Evolutionary conservation across 2,888 invertebrate species (phyloP), one percentile per base, ranked within the genome.

Genomic region (Eurytoma californica): DNA sequence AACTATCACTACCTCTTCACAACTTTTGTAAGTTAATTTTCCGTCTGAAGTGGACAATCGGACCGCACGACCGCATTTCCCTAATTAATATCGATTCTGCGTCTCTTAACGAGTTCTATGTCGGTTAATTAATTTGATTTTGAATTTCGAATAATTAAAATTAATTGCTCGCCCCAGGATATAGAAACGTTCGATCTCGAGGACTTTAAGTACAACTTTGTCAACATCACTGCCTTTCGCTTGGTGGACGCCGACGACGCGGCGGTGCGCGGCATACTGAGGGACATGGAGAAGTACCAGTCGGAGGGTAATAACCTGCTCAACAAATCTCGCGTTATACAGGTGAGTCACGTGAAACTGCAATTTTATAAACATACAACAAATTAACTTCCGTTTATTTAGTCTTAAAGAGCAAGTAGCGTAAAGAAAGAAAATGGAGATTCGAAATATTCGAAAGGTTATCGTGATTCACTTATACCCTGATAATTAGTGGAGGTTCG

Each of bases 1-100:
- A 95, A 95, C 88, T 96, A 95, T 87, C 96, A 96, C 89, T 96
- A 95, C 90, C 92, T 96, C 81, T 95, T 96, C 86, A 95, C 95
- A 30, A 94, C 94, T 69, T 93, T 94, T 88, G 92, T 92, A 88
- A 91, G 92, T 91, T 86, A 67, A 18, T 24, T 24, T 4, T 14
- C n/a, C 30, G 18, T 1, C 3, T 24, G 51, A 49, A 67, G 39
- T 39, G 39, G 39, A 39, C 39, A 39, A 39, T 39, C 4, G 7
- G 39, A 7, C 7, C 4, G 4, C 7, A 3, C 39, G 7, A 39
- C 7, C 39, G 39, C 39, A 7, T 7, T 39, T 7, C 39, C 3
- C 39, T 39, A 7, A 39, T 39, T 39, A 39, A 39, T 39, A 39
- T 39, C 39, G 39, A 39, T 39, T 39, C 3, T 7, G 7, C 39